Evolutionary conservation across 2,888 invertebrate species (phyloP), one percentile per base, ranked within the genome.

Genomic region (Meiosimyza platycephala): DNA sequence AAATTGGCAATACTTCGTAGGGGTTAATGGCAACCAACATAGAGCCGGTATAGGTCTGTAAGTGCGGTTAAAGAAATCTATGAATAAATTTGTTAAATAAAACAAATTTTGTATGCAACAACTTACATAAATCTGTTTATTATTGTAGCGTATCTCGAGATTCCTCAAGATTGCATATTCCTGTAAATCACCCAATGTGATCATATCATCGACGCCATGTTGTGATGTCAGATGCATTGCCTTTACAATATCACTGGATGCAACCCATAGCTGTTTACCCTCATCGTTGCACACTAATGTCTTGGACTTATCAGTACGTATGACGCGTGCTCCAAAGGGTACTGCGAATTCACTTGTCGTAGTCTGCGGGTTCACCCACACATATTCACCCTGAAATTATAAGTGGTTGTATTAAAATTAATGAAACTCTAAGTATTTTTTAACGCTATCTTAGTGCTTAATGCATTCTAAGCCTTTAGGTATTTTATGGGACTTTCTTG

Each of bases 11-110:
- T 75, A 96, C 92, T 88, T 97, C 94, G 85, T 98, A 98, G 0
- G 98, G 98, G 88, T 98, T 98, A 52, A 98, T 93, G 5, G 98
- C 97, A 79, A 98, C 94, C 82, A 98, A 89, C 92, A 98, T 97
- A 2, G 95, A 92, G 11, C 98, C 97, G 0, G 96, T 97, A 85
- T 96, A 98, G 0, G 98, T 98, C 97, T 98, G 87, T n/a, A 74
- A 54, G 5, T 3, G 40, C 40, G 7, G 1, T 7, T 40, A 40
- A 40, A 22, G 22, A 22, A 15, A 40, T 9, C 16, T 22, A 52
- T 7, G 48, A 11, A 52, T 57, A 11, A 22, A 48, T 15, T 62
- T 47, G n/a, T 72, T 33, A 18, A 12, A 2, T 48, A 11, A 16
- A 59, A 55, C 4, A 18, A 63, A 63, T n/a, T 2, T n/a, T 13